Conservation (phyloP, 2,113 vertebrate species). For the Promerops cafer region DNA sequence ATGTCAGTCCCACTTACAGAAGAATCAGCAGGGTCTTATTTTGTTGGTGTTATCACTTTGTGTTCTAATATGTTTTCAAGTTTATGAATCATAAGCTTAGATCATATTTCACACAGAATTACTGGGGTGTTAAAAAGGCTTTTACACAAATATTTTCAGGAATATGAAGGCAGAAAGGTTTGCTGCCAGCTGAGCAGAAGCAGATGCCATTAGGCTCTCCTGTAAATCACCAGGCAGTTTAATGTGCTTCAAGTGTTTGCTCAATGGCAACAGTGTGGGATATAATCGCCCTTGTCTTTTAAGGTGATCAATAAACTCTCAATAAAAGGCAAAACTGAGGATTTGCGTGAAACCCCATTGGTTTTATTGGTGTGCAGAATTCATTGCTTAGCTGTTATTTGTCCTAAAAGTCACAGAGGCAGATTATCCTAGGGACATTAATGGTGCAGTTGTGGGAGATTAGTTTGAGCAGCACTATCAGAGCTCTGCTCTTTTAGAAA, state of each 20-base stretch:
- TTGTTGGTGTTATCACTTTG: neutral
- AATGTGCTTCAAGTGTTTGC: neutral
- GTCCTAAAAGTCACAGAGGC: neutral
- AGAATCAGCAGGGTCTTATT: neutral
- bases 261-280: neutral
- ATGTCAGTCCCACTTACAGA: neutral
- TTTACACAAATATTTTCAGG: neutral
- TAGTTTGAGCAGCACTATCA: neutral
- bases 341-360: neutral
- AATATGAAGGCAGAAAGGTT: neutral
- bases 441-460: neutral
- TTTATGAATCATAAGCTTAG: neutral
- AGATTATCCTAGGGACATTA: neutral
- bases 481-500: neutral
- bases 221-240: neutral
- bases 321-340: neutral
- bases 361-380: neutral
- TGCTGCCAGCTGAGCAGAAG: neutral
- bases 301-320: neutral
- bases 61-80: neutral
- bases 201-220: neutral
- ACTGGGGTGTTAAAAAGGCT: neutral
- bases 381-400: neutral
- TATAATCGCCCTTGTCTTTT: neutral
- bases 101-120: neutral